Base-by-base conservation (phyloP, 2,113 vertebrate species). In the Ailurus styani region DNA sequence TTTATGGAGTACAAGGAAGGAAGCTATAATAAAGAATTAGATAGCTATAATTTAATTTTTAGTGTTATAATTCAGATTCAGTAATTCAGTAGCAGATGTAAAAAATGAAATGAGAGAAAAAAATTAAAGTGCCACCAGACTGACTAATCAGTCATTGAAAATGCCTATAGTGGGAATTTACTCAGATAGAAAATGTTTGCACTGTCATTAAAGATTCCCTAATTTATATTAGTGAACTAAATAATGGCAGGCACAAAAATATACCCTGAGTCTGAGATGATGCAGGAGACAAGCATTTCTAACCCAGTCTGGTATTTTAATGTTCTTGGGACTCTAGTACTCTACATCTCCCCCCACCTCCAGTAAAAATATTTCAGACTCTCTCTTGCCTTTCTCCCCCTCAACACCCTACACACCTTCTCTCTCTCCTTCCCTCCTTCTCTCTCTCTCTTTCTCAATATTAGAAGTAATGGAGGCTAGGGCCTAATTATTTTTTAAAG, bases 191-290 rank as follows among this genome's bases (percentile, higher is more conserved):
- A 98, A 97, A 93, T 95, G 34, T 97, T 96, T 97, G 47, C 29
- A 57, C 42, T 96, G 54, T 93, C 60, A 60, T 84, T 96, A 90
- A 96, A 90, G 77, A 60, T 57, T n/a, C 14, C 50, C 42, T 89
- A 95, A 93, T 96, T 97, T 96, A 98, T 95, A 96, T 96, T 95
- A 95, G 79, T 82, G 72, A 92, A 96, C 88, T 90, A 96, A 95
- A 82, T 52, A 84, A 73, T 95, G 94, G 78, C 62, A 96, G 72
- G 1, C 75, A 83, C 66, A 83, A 84, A 97, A 98, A 84, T 95
- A 93, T 40, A 82, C 21, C 52, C 90, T 81, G 17, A 90, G 42
- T 57, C 79, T n/a, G 34, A 79, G 7, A 52, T 92, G 92, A 34
- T 96, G 52, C 29, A 13, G 42, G 23, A 89, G 54, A 81, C 31